Evolutionary conservation across 1,140 invertebrate species (phyloP).

Genomic region (Caenorhabditis elegans): WBcel235 BX284606.5:14261001-14261500

Average conservation of each 20-base stretch:
- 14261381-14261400: too few species aligned
- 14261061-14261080: too few species aligned
- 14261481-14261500: background rate
- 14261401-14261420: too few species aligned
- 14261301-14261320: too few species aligned
- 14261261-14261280: background rate
- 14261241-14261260: background rate
- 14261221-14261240: background rate
- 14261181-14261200: background rate
- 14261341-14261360: too few species aligned
- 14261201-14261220: background rate
- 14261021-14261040: too few species aligned
- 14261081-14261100: background rate
- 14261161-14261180: background rate
- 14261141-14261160: background rate
- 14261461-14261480: background rate
- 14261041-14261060: background rate
- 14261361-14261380: background rate
- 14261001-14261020: too few species aligned
- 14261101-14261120: background rate
- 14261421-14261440: slow-evolving; percentile 6
- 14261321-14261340: too few species aligned
- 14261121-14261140: background rate
- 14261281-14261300: too few species aligned
- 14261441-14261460: background rate